Conservation (phyloP, 2,797 vertebrate species). For the Coreius guichenoti region DNA sequence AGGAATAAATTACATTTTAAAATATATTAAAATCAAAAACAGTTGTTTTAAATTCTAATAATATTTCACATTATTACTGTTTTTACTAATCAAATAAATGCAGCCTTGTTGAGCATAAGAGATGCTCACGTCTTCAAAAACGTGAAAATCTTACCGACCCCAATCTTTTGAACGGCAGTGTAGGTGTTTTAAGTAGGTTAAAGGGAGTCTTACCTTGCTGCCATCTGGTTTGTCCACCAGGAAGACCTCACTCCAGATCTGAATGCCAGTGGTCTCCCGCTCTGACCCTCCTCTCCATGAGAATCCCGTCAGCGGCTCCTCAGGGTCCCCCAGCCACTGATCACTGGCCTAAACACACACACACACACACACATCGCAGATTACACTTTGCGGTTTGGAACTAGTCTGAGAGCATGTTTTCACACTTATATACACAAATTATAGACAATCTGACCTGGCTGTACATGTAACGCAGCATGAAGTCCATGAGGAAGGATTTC, state of each 20-base stretch:
- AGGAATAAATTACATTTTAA: neutral
- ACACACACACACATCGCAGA: slow-evolving; percentile 10
- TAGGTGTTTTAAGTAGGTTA: neutral
- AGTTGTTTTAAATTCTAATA: neutral
- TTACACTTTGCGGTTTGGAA: neutral
- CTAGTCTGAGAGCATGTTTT: neutral
- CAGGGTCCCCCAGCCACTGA: slow-evolving; percentile 89
- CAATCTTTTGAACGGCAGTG: neutral
- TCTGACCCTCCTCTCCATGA: slow-evolving; percentile 98
- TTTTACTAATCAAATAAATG: neutral
- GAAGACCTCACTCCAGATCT: slow-evolving; percentile 98
- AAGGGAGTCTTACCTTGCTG: slow-evolving; percentile 81
- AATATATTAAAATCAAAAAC: neutral
- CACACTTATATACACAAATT: neutral
- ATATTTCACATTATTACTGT: neutral
- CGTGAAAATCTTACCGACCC: neutral
- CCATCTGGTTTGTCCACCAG: slow-evolving; percentile 94
- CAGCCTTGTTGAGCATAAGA: too few relatives aligned
- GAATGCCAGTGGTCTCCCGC: slow-evolving; percentile 96
- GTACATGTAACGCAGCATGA: slow-evolving; percentile 99
- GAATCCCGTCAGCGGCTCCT: slow-evolving; percentile 95
- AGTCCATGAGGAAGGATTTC: slow-evolving; percentile 99
- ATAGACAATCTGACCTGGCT: slow-evolving; percentile 80
- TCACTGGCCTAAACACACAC: slow-evolving; percentile 81
- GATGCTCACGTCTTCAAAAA: too few relatives aligned